These are phyloP conservation scores for Rhea americana DNA, from an alignment of 2,113 vertebrate species.

Conservation along the genomic window DNA sequence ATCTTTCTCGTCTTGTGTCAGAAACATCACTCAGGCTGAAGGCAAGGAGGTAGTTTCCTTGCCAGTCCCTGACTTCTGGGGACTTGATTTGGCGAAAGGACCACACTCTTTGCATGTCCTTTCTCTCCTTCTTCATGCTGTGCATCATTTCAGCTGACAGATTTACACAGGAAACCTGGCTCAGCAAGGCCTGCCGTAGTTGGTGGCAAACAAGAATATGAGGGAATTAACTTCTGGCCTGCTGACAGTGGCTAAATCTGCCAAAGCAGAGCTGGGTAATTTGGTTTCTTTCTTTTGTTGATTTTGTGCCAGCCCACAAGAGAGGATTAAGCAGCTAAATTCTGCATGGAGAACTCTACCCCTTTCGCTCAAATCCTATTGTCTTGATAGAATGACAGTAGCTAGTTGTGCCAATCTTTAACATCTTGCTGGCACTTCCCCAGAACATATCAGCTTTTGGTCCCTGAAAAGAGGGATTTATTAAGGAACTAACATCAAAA, in stretches of 20 bases:
- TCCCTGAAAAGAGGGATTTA: slow-evolving; percentile 81
- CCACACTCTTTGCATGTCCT: slow-evolving; percentile 76
- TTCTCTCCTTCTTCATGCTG: slow-evolving; percentile 75
- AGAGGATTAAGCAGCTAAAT: slow-evolving; percentile 90
- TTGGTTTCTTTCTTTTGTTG: slow-evolving; percentile 93
- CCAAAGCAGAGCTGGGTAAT: slow-evolving; percentile 92
- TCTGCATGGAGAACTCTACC: slow-evolving; percentile 84
- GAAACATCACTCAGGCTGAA: slow-evolving; percentile 51
- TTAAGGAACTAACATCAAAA: slow-evolving; percentile 72
- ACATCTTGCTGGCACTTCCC: slow-evolving; percentile 76
- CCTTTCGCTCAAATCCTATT: slow-evolving; percentile 78
- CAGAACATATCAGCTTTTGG: slow-evolving; percentile 76
- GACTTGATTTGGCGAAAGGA: slow-evolving; percentile 46
- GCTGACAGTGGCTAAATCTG: slow-evolving; percentile 88
- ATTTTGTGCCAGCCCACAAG: slow-evolving; percentile 89
- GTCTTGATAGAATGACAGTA: slow-evolving; percentile 79
- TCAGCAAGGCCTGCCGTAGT: slow-evolving; percentile 74
- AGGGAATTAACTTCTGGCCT: slow-evolving; percentile 93
- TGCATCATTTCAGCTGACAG: slow-evolving; percentile 83
- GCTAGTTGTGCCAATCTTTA: slow-evolving; percentile 74
- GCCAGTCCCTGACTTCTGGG: slow-evolving; percentile 53
- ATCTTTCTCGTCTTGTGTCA: slow-evolving; percentile 67
- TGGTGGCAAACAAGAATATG: slow-evolving; percentile 84
- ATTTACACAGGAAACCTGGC: slow-evolving; percentile 77
- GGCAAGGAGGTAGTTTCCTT: neutral